Evolutionary conservation across 2,797 vertebrate species (phyloP), one percentile per base, ranked within the genome.

Genomic region (Adelosebastes latens): DNA sequence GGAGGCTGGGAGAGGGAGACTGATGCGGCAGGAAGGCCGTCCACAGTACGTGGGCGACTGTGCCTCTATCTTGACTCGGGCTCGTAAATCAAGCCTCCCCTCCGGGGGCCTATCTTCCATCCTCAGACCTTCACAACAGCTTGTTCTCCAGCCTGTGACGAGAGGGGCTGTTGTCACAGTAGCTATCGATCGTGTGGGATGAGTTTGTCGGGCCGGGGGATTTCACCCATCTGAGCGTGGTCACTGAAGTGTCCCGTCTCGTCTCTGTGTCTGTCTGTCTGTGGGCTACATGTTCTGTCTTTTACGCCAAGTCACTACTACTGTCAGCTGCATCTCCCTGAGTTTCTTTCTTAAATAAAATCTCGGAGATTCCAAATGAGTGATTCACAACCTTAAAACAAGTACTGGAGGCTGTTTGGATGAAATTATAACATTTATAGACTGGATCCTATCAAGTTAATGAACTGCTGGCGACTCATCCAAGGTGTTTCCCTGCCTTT

Each of bases 11-110:
- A 67, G 83, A 85, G 59, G 65, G 75, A 89, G 91, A 90, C 82
- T 81, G 93, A 92, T 94, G 90, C 79, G 53, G 82, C 87, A 89
- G 87, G 90, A 92, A 93, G 86, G 87, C 87, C 84, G 66, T 91
- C 88, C 82, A 63, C 87, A 80, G 85, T 67, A 84, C 52, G 89
- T 88, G 88, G 92, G 89, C 83, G 79, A 88, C 81, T 29, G 67
- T 90, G 87, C 91, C 89, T 91, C 93, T 88, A 86, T 92, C 89
- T 92, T 77, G 88, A 89, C 87, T 91, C 14, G 11, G 75, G 82
- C 89, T 93, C 92, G 85, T 94, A 94, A 93, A 95, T 95, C 93
- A 92, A 89, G 78, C 75, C 73, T 91, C 83, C 90, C 92, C 92
- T 89, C 70, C 65, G 73, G 93, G 90, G 90, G 83, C 89, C 89